Conservation (phyloP, 2,888 invertebrate species). For the Ischnura elegans region DNA sequence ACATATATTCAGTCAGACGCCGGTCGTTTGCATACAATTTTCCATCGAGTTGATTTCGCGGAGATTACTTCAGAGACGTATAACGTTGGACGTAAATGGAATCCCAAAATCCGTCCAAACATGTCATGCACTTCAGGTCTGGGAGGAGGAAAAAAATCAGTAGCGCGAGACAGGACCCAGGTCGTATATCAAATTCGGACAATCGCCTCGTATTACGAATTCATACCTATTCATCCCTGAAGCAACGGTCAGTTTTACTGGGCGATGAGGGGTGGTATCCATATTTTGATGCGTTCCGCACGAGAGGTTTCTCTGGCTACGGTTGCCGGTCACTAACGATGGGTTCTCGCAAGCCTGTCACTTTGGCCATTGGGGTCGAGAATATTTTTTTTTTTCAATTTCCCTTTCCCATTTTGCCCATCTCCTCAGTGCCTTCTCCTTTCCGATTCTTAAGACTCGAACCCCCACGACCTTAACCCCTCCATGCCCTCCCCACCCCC, state of each 20-base stretch:
- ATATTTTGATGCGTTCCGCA: background rate
- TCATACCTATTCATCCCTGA: conserved; percentile 25
- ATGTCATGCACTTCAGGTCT: background rate
- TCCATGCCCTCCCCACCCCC: background rate
- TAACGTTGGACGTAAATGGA: background rate
- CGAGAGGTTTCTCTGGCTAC: background rate
- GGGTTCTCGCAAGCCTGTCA: background rate
- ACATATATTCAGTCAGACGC: background rate
- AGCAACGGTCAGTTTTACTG: background rate
- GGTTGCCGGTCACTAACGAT: background rate
- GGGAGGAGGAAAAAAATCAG: background rate
- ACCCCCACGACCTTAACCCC: background rate
- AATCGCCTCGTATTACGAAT: conserved; percentile 8
- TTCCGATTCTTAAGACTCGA: background rate
- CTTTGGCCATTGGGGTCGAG: background rate
- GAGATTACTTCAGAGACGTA: background rate
- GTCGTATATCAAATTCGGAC: conserved; percentile 23
- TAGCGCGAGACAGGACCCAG: background rate
- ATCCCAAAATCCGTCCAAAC: background rate
- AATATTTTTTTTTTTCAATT: conserved; percentile 11
- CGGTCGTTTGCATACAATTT: background rate
- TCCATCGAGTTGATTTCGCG: background rate
- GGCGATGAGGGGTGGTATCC: background rate
- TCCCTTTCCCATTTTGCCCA: conserved; percentile 8
- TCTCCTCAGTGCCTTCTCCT: background rate